These are phyloP conservation scores for Drosophila murphyi DNA, from an alignment of 1,140 invertebrate genomes.

Conservation along the genomic window DNA sequence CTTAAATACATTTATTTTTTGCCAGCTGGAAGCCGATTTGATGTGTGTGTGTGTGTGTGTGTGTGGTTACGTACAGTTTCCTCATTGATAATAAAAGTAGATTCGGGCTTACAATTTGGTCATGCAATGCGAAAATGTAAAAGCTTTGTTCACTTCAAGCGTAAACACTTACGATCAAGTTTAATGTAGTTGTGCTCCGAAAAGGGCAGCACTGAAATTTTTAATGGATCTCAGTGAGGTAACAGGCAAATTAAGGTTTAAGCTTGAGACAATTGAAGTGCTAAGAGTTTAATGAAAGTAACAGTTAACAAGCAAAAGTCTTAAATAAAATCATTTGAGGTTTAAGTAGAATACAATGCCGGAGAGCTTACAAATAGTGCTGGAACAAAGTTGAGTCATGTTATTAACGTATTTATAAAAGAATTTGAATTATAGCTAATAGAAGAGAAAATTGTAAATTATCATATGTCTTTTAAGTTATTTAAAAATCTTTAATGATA, in stretches of 20 bases:
- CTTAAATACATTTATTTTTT: slow-evolving; percentile 70
- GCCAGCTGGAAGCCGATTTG: slow-evolving; percentile 44
- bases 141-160: slow-evolving; percentile 35
- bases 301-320: background rate
- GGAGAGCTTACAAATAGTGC: background rate
- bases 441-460: too few species aligned
- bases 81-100: slow-evolving; percentile 69
- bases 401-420: background rate
- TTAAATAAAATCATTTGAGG: background rate
- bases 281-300: slow-evolving; percentile 3
- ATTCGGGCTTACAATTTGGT: slow-evolving; percentile 35
- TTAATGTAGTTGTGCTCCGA: slow-evolving; percentile 17
- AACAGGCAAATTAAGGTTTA: slow-evolving; percentile 40
- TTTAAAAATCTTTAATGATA: too few species aligned
- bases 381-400: too few species aligned
- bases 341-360: too few species aligned
- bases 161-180: slow-evolving; percentile 28
- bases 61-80: slow-evolving; percentile 11
- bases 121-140: slow-evolving; percentile 37
- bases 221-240: slow-evolving; percentile 6
- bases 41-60: slow-evolving; percentile 12
- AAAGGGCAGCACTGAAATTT: slow-evolving; percentile 4
- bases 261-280: slow-evolving; percentile 10
- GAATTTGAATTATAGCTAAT: background rate
- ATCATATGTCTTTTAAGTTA: too few species aligned